phyloP scores from a whole-genome alignment of 2,888 invertebrate genomes.

The Ormyrus rosae region DNA sequence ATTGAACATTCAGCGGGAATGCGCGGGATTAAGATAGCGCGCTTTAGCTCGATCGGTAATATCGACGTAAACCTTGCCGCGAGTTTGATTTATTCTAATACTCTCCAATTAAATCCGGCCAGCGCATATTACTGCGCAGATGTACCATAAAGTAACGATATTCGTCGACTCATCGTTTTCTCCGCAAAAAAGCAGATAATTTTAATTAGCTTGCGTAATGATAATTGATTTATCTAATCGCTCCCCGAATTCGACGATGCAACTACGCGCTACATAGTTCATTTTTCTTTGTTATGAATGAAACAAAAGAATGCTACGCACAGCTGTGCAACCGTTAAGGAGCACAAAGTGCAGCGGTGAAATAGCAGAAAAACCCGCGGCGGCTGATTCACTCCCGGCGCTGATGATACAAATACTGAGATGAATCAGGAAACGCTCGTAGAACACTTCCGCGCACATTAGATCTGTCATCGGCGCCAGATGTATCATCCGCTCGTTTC shows the following conservation, averaged over 20 bases:
- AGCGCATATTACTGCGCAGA: neutral
- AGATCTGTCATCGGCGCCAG: neutral
- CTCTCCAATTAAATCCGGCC: neutral
- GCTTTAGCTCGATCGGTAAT: too few relatives aligned
- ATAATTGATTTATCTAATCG: constrained; percentile 23
- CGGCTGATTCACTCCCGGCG: constrained; percentile 33
- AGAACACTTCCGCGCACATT: constrained; percentile 21
- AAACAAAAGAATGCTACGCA: neutral
- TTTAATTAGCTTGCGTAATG: constrained; percentile 12
- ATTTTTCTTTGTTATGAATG: constrained; percentile 24
- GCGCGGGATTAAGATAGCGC: too few relatives aligned
- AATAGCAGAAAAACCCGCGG: constrained; percentile 10
- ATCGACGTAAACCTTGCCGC: too few relatives aligned
- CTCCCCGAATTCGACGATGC: neutral
- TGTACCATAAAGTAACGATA: too few relatives aligned
- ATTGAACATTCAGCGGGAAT: too few relatives aligned
- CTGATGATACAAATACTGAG: constrained; percentile 18
- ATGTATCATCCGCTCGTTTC: too few relatives aligned
- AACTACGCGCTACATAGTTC: neutral
- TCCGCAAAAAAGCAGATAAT: neutral
- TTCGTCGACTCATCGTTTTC: too few relatives aligned
- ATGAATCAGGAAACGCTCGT: constrained; percentile 46
- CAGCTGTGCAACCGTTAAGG: constrained; percentile 19
- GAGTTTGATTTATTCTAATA: neutral
- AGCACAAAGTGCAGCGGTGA: neutral